These are phyloP conservation scores for Malurus elegans DNA, from an alignment of 2,113 vertebrate species.

Conservation along the genomic window DNA sequence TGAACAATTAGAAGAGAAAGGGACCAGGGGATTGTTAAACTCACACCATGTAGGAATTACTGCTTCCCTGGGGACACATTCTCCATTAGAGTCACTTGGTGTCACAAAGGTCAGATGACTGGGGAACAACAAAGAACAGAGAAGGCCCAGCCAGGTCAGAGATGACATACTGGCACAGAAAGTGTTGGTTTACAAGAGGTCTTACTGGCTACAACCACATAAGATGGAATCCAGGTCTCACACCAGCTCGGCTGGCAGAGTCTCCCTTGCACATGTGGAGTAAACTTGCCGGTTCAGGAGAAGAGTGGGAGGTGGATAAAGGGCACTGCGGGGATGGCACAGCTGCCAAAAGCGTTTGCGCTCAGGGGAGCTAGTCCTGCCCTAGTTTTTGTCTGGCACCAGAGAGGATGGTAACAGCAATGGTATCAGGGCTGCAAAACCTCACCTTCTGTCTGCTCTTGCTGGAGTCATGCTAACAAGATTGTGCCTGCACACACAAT, in stretches of 20 bases:
- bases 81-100: background rate
- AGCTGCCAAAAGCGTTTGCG: accelerated
- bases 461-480: background rate
- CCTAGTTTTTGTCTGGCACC: background rate
- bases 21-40: background rate
- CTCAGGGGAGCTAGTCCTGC: background rate
- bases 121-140: background rate
- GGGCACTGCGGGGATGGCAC: accelerated
- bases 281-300: background rate
- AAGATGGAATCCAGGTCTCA: background rate
- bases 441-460: background rate
- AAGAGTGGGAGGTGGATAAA: background rate
- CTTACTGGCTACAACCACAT: background rate
- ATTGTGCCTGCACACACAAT: background rate
- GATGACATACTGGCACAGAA: background rate
- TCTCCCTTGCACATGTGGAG: accelerated
- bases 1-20: background rate
- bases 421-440: background rate
- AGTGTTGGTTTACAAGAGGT: background rate
- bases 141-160: background rate
- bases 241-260: background rate
- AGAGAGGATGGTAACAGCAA: background rate
- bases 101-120: background rate
- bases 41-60: background rate
- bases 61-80: background rate